Evolutionary conservation across 2,113 vertebrate genomes (phyloP), one percentile per base, ranked within the genome.

Genomic region (Camelus dromedarius): DNA sequence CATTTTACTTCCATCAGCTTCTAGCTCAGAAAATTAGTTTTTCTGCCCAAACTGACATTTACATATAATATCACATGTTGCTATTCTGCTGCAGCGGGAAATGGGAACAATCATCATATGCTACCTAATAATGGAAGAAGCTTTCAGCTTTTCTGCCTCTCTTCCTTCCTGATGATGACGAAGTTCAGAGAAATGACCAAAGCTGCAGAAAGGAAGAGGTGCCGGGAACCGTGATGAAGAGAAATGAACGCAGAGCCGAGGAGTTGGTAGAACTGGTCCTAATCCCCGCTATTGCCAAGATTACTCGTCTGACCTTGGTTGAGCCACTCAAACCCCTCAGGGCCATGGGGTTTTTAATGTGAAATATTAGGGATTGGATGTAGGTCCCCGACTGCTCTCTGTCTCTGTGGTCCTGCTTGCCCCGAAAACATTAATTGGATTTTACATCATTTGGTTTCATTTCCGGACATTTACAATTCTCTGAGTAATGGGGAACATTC

Each of bases 391-490:
- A 28, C 62, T 70, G 56, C 70, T 92, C 60, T 85, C 11, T 91
- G 86, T 80, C 24, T 84, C 93, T 81, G 11, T 76, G 66, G 88
- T 72, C 70, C 60, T 92, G 70, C 70, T 94, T 87, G 84, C 7
- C 28, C 50, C 38, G 38, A 90, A 98, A 97, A 94, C 80, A 2
- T 89, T 96, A 95, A 93, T 96, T 97, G 54, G 48, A 96, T 97
- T 98, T 98, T 95, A 91, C 35, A 90, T 98, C 96, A 52, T 89
- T 98, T 96, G 85, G 60, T 95, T 97, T 98, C 42, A 84, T 98
- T 98, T 98, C 97, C 16, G 88, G 93, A 85, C 91, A 97, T 97
- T 97, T 98, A 96, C 83, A 89, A 30, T 97, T 97, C 83, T 98
- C 97, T 93, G 79, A 67, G 86, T 97, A 97, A 97, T 24, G 30